Percentiles rank a stretch among this genome's conserved stretches.
Evolutionary conservation across 2,113 vertebrate species (phyloP).

Genomic region (Mus spicilegus): DNA sequence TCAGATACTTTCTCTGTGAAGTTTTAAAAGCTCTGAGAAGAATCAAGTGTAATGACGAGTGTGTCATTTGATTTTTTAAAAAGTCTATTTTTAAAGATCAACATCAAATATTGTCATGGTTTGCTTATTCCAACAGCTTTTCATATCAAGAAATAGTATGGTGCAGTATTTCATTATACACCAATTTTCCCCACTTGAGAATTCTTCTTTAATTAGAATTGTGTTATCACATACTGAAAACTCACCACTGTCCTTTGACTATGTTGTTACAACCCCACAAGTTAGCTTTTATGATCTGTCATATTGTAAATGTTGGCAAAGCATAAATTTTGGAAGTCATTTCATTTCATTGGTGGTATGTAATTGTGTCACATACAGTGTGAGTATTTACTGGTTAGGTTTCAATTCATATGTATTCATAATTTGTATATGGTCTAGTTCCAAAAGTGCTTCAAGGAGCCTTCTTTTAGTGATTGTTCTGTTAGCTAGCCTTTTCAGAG

Average conservation of each 20-base stretch:
- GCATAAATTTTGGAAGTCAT: constrained; percentile 54
- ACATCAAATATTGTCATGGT: not conserved
- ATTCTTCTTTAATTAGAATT: constrained; percentile 73
- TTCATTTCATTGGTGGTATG: constrained; percentile 59
- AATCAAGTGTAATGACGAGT: not conserved
- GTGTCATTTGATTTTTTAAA: not conserved
- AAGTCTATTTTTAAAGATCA: constrained; percentile 9
- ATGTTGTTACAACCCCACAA: constrained; percentile 34
- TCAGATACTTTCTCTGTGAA: not conserved
- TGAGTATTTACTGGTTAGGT: constrained; percentile 45
- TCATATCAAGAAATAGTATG: constrained; percentile 26
- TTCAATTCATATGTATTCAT: constrained; percentile 57
- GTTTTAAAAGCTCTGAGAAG: not conserved
- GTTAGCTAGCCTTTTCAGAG: constrained; percentile 37
- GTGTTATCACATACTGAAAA: constrained; percentile 60
- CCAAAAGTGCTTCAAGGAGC: constrained; percentile 36
- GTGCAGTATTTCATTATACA: constrained; percentile 39
- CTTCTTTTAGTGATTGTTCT: constrained; percentile 65
- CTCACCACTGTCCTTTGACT: constrained; percentile 21
- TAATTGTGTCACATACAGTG: constrained; percentile 54
- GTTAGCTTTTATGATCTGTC: constrained; percentile 73
- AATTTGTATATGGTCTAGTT: constrained; percentile 31
- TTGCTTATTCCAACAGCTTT: constrained; percentile 22
- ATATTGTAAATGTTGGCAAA: constrained; percentile 62
- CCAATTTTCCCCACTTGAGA: constrained; percentile 26